Base-by-base conservation (phyloP, 2,797 vertebrate genomes). In the Oophaga sylvatica region DNA sequence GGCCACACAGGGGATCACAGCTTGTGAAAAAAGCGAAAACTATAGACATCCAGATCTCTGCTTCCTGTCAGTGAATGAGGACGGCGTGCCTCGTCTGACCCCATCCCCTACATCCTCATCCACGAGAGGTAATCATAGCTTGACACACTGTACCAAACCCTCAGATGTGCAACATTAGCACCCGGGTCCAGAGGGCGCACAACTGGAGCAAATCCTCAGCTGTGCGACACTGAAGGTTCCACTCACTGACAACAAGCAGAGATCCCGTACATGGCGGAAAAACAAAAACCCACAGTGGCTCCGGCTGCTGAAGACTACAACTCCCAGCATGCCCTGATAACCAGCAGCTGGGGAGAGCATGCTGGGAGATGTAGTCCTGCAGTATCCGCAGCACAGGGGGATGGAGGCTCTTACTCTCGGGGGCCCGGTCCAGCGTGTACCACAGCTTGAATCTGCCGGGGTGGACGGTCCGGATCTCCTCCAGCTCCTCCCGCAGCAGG, bases 361-460 rank as follows among this genome's bases (percentile, higher is more conserved):
- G 16, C 73, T 57, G 77, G 77, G 59, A 80, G 19, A 1, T 17
- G 56, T 59, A 60, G 56, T 57, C 26, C n/a, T 53, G 48, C 48
- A 53, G 48, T 8, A 53, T 53, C 48, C 7, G 11, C 48, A 53
- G 8, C 48, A 53, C 48, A 9, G 88, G 0, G 0, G 81, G 2
- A 83, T 57, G 20, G 15, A 4, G 11, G 26, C 9, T 0, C 95
- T 95, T 92, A 98, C 98, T 91, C 0, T 97, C 95, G 2, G 97
- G 96, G 0, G 96, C 96, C 29, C 63, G 94, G 94, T 99, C 98
- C 89, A 99, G 63, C 0, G 98, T 99, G 94, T 95, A 99, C 98
- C 98, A 99, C 87, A 98, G 95, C 90, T 97, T 97, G 87, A 99
- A 98, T 3, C 31, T 19, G 0, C 92, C 20, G 0, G 97, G 95